Evolutionary conservation across 2,888 invertebrate species (phyloP).

Genomic region (Octonoba sinensis): DNA sequence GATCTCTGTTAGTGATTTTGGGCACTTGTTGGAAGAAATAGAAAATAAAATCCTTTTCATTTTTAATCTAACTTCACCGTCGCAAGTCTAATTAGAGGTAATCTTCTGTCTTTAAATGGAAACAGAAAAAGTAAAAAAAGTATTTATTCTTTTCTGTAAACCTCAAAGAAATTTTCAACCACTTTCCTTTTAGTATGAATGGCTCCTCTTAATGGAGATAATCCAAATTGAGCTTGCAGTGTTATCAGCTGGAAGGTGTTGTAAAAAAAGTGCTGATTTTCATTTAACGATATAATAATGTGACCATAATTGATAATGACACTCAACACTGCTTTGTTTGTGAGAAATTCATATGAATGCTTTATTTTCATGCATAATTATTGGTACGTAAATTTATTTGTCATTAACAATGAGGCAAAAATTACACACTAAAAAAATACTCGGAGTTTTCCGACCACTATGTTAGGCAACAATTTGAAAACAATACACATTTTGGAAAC

Average conservation of each 20-base stretch:
- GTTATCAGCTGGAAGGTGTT: neutral
- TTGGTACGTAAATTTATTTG: too few species aligned
- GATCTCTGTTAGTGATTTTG: slow-evolving; percentile 41
- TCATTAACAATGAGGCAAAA: too few species aligned
- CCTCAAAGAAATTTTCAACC: slow-evolving; percentile 39
- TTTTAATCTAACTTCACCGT: slow-evolving; percentile 50
- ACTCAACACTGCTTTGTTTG: too few species aligned
- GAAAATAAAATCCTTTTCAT: slow-evolving; percentile 16
- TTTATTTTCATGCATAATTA: too few species aligned
- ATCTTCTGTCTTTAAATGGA: slow-evolving; percentile 29
- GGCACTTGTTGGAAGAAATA: slow-evolving; percentile 9
- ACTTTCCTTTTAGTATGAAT: slow-evolving; percentile 27
- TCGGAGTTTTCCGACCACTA: too few species aligned
- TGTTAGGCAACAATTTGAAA: too few species aligned
- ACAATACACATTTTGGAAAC: too few species aligned
- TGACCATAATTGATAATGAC: too few species aligned
- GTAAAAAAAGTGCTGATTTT: neutral
- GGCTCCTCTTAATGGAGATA: slow-evolving; percentile 45
- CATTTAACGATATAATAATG: too few species aligned
- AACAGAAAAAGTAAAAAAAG: slow-evolving; percentile 20
- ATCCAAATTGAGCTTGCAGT: slow-evolving; percentile 27
- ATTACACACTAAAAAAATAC: too few species aligned
- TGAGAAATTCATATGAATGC: too few species aligned
- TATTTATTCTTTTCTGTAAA: slow-evolving; percentile 27
- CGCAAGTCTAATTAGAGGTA: slow-evolving; percentile 44